Evolutionary conservation across 2,888 invertebrate genomes (phyloP).

Genomic region (Lasioglossum figueresi): DNA sequence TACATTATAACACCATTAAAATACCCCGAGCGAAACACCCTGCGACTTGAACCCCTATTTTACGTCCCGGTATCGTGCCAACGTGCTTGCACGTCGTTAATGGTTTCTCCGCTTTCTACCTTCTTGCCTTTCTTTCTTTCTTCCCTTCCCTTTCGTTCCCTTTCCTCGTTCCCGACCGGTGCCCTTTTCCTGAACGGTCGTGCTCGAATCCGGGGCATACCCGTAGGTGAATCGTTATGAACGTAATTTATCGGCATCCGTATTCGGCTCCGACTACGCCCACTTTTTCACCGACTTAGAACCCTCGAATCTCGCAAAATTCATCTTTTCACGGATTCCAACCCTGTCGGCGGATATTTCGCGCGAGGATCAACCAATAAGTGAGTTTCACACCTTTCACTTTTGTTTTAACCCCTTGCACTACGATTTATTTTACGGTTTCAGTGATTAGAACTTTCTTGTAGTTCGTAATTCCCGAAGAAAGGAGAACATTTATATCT

Average conservation of each 20-base stretch:
- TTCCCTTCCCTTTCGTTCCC: too few species aligned
- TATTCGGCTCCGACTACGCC: not conserved
- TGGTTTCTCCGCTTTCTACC: constrained; percentile 45
- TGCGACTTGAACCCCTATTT: constrained; percentile 76
- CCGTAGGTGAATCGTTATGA: constrained; percentile 19
- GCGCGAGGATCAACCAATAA: not conserved
- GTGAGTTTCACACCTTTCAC: not conserved
- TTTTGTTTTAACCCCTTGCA: not conserved
- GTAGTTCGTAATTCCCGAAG: too few species aligned
- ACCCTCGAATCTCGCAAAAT: not conserved
- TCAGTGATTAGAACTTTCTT: too few species aligned
- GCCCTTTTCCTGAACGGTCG: not conserved
- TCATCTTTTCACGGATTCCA: not conserved
- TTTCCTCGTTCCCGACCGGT: not conserved
- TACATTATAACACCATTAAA: constrained; percentile 83
- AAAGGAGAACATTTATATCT: too few species aligned
- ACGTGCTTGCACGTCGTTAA: constrained; percentile 75
- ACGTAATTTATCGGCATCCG: constrained; percentile 42
- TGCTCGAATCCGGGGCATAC: constrained; percentile 32
- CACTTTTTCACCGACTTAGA: not conserved
- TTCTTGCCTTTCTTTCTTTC: constrained; percentile 11
- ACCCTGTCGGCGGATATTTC: not conserved
- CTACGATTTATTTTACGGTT: too few species aligned
- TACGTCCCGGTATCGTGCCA: constrained; percentile 71
- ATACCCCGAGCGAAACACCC: constrained; percentile 77